Base-by-base conservation (phyloP, 2,113 vertebrate species). In the Etheostoma spectabile region DNA sequence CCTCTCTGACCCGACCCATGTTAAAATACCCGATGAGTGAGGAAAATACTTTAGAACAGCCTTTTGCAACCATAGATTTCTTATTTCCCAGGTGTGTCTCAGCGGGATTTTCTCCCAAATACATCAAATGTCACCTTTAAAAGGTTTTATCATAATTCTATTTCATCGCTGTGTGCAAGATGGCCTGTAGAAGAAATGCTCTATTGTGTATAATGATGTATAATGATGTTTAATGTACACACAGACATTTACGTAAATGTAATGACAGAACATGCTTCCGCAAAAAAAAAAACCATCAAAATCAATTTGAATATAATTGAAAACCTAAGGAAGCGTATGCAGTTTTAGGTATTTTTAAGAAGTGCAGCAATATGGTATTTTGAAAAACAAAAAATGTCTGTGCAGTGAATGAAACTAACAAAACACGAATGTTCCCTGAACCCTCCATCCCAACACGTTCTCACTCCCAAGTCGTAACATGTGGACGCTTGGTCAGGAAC, bases 1-100 rank as follows among this genome's bases (percentile, higher is more conserved):
- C 21, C 38, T 87, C 33, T 8, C 38, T 60, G 66, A 74, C 60
- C 56, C 51, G 80, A 48, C 72, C 66, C 68, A 42, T 6, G 11
- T 22, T 7, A 42, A 42, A 42, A 27, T 27, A 70, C 19, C 12
- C 3, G 16, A 6, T 14, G 14, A 56, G 49, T 4, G 3, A 48
- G 49, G 57, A 56, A 12, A 19, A 51, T 8, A 16, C 13, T 57
- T 27, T 10, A 30, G 6, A n/a, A 38, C 19, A 45, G 24, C 24
- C 46, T 69, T 6, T 10, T 14, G 42, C 55, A 51, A 6, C 0
- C 8, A 0, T 18, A n/a, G n/a, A 56, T 48, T 33, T 65, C 35
- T 45, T 19, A 4, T 35, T 16, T 61, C 16, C 7, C 6, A 59
- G 12, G 53, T 38, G n/a, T 13, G 15, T 52, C 14, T 52, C 30